Evolutionary conservation across 2,113 vertebrate species (phyloP).

Genomic region (Tragelaphus strepsiceros): DNA sequence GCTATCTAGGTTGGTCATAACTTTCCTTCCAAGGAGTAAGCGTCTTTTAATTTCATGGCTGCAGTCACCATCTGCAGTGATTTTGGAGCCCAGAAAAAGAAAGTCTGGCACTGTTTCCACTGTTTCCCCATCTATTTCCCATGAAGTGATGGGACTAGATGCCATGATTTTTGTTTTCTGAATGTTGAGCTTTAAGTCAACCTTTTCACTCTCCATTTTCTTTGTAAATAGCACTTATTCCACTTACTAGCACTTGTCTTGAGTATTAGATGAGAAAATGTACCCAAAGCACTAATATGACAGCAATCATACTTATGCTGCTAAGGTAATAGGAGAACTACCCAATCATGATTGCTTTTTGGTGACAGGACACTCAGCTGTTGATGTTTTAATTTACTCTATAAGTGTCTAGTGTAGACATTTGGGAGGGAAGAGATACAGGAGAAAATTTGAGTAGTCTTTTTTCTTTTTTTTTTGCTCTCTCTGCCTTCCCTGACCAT

Average conservation of each 20-base stretch:
- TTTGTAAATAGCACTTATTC: not conserved
- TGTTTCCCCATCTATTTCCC: too few relatives aligned
- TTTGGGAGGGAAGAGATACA: not conserved
- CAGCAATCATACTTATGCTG: not conserved
- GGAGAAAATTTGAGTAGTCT: not conserved
- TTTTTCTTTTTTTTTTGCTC: not conserved
- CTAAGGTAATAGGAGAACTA: not conserved
- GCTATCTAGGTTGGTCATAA: too few relatives aligned
- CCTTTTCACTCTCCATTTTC: too few relatives aligned
- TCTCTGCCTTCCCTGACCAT: not conserved
- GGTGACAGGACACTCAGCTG: not conserved
- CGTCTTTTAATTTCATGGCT: too few relatives aligned
- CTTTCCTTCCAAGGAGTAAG: too few relatives aligned
- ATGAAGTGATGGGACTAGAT: too few relatives aligned
- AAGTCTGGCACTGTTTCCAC: too few relatives aligned
- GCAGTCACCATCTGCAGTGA: too few relatives aligned
- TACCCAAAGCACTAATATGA: not conserved
- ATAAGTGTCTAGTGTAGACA: not conserved
- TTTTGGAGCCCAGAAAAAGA: too few relatives aligned
- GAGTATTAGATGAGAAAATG: not conserved
- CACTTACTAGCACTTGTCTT: not conserved
- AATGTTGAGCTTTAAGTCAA: too few relatives aligned
- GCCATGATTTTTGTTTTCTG: too few relatives aligned
- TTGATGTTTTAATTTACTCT: not conserved
- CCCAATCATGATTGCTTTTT: not conserved